phyloP scores from a whole-genome alignment of 1,140 invertebrate genomes.

The Nomia melanderi region DNA sequence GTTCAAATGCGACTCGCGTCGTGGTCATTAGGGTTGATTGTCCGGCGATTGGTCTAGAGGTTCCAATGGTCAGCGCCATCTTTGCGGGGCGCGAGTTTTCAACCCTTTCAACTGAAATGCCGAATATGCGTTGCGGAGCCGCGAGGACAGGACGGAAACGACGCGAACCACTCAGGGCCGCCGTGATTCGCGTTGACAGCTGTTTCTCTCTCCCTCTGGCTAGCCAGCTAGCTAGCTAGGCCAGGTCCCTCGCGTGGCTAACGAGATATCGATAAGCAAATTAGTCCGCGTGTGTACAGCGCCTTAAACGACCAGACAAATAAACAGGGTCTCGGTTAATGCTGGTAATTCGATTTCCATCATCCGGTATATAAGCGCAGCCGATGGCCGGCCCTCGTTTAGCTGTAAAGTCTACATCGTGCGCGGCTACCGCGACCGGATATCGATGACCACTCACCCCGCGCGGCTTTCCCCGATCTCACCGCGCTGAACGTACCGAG shows the following conservation, averaged over 20 bases:
- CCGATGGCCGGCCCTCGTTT: not conserved
- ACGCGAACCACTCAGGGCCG: not conserved
- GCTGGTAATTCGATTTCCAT: slow-evolving; percentile 73
- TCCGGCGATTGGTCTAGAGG: no score
- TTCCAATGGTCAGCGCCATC: no score
- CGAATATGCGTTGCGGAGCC: not conserved
- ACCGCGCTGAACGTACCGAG: no score
- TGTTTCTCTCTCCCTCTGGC: no score
- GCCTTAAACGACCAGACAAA: slow-evolving; percentile 6
- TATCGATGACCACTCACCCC: not conserved
- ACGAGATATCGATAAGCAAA: slow-evolving; percentile 74
- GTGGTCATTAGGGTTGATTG: no score
- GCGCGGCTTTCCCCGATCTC: not conserved
- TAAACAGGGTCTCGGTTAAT: slow-evolving; percentile 74
- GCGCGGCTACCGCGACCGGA: no score
- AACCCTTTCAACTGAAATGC: no score
- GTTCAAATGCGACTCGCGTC: no score
- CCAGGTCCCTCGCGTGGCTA: slow-evolving; percentile 59
- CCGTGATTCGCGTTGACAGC: no score
- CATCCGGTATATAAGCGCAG: slow-evolving; percentile 63
- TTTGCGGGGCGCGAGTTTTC: no score
- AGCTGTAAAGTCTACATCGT: not conserved
- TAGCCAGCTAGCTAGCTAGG: no score
- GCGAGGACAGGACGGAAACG: not conserved
- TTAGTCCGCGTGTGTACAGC: slow-evolving; percentile 55